Base-by-base conservation (phyloP, 1,140 invertebrate species). In the Pseudomyrmex cubaensis region DNA sequence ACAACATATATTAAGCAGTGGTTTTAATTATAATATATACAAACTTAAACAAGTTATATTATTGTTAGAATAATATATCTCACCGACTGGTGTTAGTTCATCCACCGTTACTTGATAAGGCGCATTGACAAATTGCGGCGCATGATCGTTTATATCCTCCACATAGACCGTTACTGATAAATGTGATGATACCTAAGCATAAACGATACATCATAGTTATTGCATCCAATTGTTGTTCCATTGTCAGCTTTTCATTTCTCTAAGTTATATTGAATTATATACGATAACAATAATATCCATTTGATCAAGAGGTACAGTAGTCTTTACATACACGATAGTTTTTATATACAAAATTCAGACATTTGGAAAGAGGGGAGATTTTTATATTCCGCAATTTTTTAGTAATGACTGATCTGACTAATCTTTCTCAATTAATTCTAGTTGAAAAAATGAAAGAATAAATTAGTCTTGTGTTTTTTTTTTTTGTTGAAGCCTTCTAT, bases 131-230 rank as follows among this genome's bases (percentile, higher is more conserved):
- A 97, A 97, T 88, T 95, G 92, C 0, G 97, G 97, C 1, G 96
- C 95, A 92, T 98, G 97, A 92, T 98, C 97, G 90, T 98, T 98
- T 35, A 98, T 95, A 91, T 98, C 97, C 93, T 98, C 97, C 2
- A 98, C 96, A 91, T 98, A 98, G 2, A 98, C 97, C 0, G 97
- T 98, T 54, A 98, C 96, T 13, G 97, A 97, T 8, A 98, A 93
- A 90, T 97, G 97, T n/a, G 96, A 96, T 80, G 96, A 96, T 90
- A 97, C 96, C 96, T 96, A 92, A 17, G 25, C 75, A 82, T n/a
- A 85, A 84, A 83, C 56, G 59, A 22, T 46, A 12, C 35, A 67
- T 35, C 52, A 9, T 22, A 76, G 1, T 48, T 10, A 17, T 35
- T 52, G 59, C 59, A 2, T 20, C 13, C 22, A 44, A 62, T 17